Evolutionary conservation across 2,113 vertebrate genomes (phyloP), one percentile per base, ranked within the genome.

Genomic region (Hippoglossus stenolepis): DNA sequence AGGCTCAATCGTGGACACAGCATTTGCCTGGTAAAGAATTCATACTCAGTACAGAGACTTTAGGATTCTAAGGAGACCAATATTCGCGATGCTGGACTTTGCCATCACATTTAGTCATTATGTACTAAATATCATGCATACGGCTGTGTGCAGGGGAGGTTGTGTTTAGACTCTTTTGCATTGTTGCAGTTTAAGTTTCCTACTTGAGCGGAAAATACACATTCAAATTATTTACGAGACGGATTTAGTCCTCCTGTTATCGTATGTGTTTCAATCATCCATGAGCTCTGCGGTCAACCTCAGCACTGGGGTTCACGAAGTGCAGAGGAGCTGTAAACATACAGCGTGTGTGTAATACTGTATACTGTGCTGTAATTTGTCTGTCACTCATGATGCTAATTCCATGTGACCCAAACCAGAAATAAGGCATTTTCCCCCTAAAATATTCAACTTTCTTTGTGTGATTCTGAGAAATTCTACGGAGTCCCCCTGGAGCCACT

Each of bases 331-430:
- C 63, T 68, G 79, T 71, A 77, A 79, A 86, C 53, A 58, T 21
- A 45, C 18, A 3, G 53, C 26, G 20, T 49, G 54, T 65, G 24
- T 62, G 67, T 75, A 84, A 80, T 75, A 85, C 82, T 80, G 74
- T 20, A 75, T 43, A 65, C 65, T 14, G 28, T 62, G 47, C 73
- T 77, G 59, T 47, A 65, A 80, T 80, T 40, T 78, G 26, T 78
- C 65, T 65, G 69, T 70, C 73, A 78, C 47, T 65, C 68, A 65
- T 65, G 58, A 69, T 70, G 62, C 57, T 76, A 71, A 77, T 65
- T 73, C 49, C 35, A 40, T 28, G 10, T 14, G 12, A 59, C 59
- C 21, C 45, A 65, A 70, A 78, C 53, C 12, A 24, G 70, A 57
- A 74, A 64, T 14, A 56, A 73, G 24, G 40, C 51, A 65, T 38